These are phyloP conservation scores for Melikaiella ostensackeni DNA, from an alignment of 2,888 invertebrate genomes.

Conservation along the genomic window DNA sequence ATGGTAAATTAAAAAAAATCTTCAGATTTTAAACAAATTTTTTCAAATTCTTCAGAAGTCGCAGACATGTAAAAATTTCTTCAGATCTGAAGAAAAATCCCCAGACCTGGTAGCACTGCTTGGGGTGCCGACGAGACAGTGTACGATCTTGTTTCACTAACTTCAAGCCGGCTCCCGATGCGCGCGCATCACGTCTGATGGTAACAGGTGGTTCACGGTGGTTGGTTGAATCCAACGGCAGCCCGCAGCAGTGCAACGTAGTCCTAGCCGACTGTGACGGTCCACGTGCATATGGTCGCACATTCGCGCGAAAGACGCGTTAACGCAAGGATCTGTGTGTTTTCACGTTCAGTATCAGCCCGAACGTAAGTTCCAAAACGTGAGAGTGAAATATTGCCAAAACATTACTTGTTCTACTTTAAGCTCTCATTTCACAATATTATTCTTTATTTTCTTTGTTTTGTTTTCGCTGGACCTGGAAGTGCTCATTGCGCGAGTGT, in stretches of 20 bases:
- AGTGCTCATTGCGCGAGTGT: conserved; percentile 33
- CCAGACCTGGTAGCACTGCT: no score
- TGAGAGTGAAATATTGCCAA: not conserved
- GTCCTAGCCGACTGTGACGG: not conserved
- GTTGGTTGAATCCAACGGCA: conserved; percentile 66
- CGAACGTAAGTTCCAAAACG: not conserved
- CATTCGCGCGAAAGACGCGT: conserved; percentile 33
- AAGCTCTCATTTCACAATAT: not conserved
- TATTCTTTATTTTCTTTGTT: not conserved
- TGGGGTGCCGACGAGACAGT: not conserved
- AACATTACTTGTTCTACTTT: not conserved
- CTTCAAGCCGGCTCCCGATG: conserved; percentile 21
- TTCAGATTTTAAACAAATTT: no score
- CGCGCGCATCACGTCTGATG: conserved; percentile 61
- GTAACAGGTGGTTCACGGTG: conserved; percentile 76
- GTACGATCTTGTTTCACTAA: conserved; percentile 9
- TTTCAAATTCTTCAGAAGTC: no score
- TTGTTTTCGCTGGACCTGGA: conserved; percentile 11
- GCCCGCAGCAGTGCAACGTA: conserved; percentile 11
- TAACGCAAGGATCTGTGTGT: not conserved
- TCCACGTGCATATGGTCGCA: conserved; percentile 20
- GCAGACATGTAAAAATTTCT: no score
- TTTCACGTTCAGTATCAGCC: not conserved
- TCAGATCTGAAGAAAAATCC: no score
- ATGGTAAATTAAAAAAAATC: no score